Evolutionary conservation across 2,797 vertebrate genomes (phyloP), one percentile per base, ranked within the genome.

Genomic region (Phrynocephalus forsythii): DNA sequence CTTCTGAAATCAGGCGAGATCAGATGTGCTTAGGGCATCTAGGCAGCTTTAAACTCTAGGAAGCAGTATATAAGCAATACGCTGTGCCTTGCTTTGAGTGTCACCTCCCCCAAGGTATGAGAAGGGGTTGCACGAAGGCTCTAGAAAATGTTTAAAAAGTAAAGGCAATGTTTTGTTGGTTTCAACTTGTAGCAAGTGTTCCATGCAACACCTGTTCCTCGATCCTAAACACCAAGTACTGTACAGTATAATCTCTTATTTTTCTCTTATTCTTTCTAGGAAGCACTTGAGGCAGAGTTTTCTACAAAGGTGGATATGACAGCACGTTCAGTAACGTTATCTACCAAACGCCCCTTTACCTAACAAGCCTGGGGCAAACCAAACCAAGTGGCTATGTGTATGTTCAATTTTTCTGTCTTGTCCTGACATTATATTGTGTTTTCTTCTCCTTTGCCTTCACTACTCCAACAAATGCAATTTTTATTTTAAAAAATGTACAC

Each of bases 271-370:
- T 79, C 50, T 11, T 10, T 28, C 24, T 94, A 99, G 98, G 93
- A 96, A 26, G 86, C 87, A 1, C 30, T 98, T 69, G 97, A 99
- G 7, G 94, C 95, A 48, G 94, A 98, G 79, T 89, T 99, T 13
- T 94, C 97, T 82, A 92, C 84, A 80, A 94, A 95, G 48, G 82
- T 98, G 75, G 94, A 98, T 79, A 94, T 94, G 90, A 30, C 97
- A 92, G 90, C 93, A 90, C 71, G 94, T 3, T 93, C 94, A 0
- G 1, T 94, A 84, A 69, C 69, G 1, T 72, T 95, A 91, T 60
- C 83, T 86, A 83, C 30, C 5, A 87, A 69, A 85, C 6, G 3
- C 68, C 1, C 2, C 5, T 88, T 91, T 28, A 75, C 71, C 44
- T 94, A 80, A 94, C 48, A 60, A 0, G 22, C 50, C 84, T 83